phyloP scores from a whole-genome alignment of 1,140 invertebrate genomes.

The Tribolium madens region DNA sequence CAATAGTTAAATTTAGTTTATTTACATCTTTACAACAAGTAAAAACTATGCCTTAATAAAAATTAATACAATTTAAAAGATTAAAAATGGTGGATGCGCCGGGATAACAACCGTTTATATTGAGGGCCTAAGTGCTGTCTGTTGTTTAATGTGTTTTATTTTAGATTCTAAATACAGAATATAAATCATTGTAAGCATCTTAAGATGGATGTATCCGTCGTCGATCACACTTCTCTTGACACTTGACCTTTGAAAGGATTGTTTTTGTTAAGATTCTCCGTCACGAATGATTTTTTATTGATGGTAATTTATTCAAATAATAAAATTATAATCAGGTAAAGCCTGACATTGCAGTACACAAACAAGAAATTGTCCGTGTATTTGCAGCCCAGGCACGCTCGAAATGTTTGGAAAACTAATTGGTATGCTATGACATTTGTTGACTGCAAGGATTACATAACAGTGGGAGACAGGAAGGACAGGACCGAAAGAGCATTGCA shows the following conservation, averaged over 20 bases:
- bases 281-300: not conserved
- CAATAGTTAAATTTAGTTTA: no score
- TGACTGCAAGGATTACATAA: constrained; percentile 41
- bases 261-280: not conserved
- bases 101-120: not conserved
- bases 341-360: constrained; percentile 15
- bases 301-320: constrained; percentile 26
- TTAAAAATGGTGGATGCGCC: not conserved
- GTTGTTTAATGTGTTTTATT: not conserved
- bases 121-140: not conserved
- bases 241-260: not conserved
- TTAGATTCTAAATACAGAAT: not conserved
- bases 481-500: constrained; percentile 4
- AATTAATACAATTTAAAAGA: not conserved
- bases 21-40: no score
- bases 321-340: constrained; percentile 25
- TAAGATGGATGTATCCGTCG: not conserved
- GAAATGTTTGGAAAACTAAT: constrained; percentile 45
- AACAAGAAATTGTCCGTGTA: constrained; percentile 34
- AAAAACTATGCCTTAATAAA: not conserved
- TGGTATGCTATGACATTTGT: constrained; percentile 42
- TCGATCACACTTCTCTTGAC: constrained; percentile 23
- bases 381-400: constrained; percentile 31
- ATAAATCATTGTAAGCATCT: not conserved
- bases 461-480: constrained; percentile 20